Conservation (phyloP, 2,888 invertebrate species). For the Philaethria dido region DNA sequence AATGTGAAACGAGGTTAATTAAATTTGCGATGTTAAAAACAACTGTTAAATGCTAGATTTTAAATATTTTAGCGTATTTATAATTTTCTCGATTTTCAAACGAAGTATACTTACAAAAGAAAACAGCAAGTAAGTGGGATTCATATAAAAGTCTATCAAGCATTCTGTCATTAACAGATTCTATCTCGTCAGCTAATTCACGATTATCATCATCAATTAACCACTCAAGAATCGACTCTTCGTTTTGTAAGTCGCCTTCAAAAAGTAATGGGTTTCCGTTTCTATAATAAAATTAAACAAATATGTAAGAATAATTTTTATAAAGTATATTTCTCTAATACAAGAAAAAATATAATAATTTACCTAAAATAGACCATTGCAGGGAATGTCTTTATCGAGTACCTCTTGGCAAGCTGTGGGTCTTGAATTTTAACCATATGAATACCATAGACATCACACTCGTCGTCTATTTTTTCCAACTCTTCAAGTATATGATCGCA, state of each 20-base stretch:
- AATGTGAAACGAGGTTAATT: background rate
- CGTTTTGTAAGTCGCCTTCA: conserved; percentile 96
- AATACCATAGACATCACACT: conserved; percentile 96
- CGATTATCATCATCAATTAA: conserved; percentile 96
- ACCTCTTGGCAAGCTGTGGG: conserved; percentile 94
- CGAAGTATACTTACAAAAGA: conserved; percentile 88
- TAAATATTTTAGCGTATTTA: too few relatives aligned
- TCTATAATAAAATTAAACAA: conserved; percentile 75
- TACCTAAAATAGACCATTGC: conserved; percentile 95
- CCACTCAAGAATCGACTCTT: conserved; percentile 96
- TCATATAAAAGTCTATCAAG: conserved; percentile 92
- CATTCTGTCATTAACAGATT: conserved; percentile 96
- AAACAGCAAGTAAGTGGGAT: conserved; percentile 94
- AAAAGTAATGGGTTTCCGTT: conserved; percentile 95
- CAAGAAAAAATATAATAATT: conserved; percentile 19
- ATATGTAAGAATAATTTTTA: background rate
- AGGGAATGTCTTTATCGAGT: conserved; percentile 97
- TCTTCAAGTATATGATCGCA: conserved; percentile 95
- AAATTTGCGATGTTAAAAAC: background rate
- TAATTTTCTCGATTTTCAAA: background rate
- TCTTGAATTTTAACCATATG: conserved; percentile 97
- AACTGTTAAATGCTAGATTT: too few relatives aligned
- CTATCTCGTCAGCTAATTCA: conserved; percentile 96
- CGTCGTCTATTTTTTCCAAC: conserved; percentile 94
- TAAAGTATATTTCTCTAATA: background rate